These are phyloP conservation scores for Eupithecia exiguata DNA, from an alignment of 2,888 invertebrate species.

Conservation along the genomic window DNA sequence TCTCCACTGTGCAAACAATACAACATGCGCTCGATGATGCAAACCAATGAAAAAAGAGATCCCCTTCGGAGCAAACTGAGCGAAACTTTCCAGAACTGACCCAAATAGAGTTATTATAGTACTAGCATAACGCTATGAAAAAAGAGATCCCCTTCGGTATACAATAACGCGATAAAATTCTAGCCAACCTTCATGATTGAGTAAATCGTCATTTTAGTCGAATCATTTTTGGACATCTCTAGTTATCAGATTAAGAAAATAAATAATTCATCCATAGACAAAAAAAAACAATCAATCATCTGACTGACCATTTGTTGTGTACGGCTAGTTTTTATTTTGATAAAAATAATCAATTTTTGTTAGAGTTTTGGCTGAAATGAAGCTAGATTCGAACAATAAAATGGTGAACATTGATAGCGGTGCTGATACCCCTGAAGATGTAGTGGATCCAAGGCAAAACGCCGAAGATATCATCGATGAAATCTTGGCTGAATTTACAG, in stretches of 20 bases:
- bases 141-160: too few relatives aligned
- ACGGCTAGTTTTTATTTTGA: conserved; percentile 68
- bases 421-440: conserved; percentile 74
- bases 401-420: conserved; percentile 76
- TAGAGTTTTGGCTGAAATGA: conserved; percentile 59
- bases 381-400: conserved; percentile 80
- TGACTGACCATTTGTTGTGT: conserved; percentile 67
- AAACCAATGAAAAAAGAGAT: too few relatives aligned
- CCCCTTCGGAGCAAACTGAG: too few relatives aligned
- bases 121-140: too few relatives aligned
- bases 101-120: too few relatives aligned
- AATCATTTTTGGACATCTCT: not conserved
- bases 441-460: conserved; percentile 75
- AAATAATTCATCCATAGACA: not conserved
- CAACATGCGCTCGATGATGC: too few relatives aligned
- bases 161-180: too few relatives aligned
- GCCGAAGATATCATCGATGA: conserved; percentile 80
- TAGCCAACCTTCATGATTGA: too few relatives aligned
- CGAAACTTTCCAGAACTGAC: too few relatives aligned
- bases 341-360: conserved; percentile 60
- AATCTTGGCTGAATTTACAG: conserved; percentile 78
- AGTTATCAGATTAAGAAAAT: too few relatives aligned
- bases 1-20: too few relatives aligned
- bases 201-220: not conserved
- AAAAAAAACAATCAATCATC: conserved; percentile 65